Evolutionary conservation across 2,113 vertebrate species (phyloP).

Genomic region (Lepus americanus): DNA sequence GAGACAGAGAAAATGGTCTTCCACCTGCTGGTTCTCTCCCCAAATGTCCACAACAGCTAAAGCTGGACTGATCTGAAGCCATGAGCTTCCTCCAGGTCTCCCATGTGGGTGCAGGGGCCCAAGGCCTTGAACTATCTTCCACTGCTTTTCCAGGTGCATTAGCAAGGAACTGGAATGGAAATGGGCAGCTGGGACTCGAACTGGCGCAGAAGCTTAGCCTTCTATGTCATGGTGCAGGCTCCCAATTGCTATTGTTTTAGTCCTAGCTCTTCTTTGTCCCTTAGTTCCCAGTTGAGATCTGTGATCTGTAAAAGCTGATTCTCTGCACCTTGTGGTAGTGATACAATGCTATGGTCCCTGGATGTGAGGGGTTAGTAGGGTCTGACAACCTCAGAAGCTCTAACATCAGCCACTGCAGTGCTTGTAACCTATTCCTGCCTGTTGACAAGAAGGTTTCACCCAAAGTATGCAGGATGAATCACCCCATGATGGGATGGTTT

Average conservation of each 20-base stretch:
- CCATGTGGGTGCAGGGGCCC: too few species aligned
- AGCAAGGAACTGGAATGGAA: too few species aligned
- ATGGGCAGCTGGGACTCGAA: too few species aligned
- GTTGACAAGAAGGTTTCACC: background rate
- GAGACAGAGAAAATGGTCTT: too few species aligned
- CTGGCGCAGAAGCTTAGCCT: too few species aligned
- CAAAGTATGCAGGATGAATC: conserved; percentile 70
- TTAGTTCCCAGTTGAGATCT: background rate
- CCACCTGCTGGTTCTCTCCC: too few species aligned
- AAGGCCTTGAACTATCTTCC: too few species aligned
- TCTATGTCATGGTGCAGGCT: too few species aligned
- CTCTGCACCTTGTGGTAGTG: background rate
- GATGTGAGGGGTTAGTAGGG: background rate
- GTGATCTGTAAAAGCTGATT: background rate
- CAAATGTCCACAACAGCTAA: too few species aligned
- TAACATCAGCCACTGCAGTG: background rate
- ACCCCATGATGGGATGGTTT: background rate
- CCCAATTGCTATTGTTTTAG: background rate
- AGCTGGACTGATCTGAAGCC: too few species aligned
- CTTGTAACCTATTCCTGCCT: background rate
- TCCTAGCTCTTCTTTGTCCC: background rate
- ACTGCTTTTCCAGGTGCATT: too few species aligned
- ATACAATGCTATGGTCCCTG: background rate
- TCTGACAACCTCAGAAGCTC: background rate
- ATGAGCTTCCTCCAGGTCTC: too few species aligned